Percentiles rank a stretch among this genome's conserved stretches.
These are phyloP conservation scores for Patella depressa DNA, from an alignment of 2,888 invertebrate species.

Conservation along the genomic window DNA sequence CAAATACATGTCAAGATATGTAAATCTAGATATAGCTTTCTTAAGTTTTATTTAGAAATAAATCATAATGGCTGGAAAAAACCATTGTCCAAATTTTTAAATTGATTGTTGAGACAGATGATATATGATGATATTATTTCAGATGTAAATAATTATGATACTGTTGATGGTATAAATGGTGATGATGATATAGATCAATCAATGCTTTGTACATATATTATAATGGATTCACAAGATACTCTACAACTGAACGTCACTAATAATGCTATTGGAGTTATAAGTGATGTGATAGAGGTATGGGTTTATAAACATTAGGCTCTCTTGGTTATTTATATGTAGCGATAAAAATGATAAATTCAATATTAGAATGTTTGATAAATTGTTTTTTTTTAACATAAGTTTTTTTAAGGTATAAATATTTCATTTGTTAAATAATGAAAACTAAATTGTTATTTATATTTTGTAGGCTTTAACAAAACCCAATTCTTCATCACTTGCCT, in stretches of 20 bases:
- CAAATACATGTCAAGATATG: no score
- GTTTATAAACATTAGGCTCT: neutral
- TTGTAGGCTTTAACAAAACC: constrained; percentile 60
- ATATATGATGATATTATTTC: constrained; percentile 9
- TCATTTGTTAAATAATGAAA: no score
- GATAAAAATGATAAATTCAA: no score
- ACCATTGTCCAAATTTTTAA: no score
- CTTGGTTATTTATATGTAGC: neutral
- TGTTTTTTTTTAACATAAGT: no score
- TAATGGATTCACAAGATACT: constrained; percentile 79
- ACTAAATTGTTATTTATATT: neutral
- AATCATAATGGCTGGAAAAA: no score
- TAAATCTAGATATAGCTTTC: no score
- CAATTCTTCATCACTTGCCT: constrained; percentile 47
- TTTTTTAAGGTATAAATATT: no score
- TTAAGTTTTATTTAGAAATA: no score
- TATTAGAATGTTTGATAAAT: no score
- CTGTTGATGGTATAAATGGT: constrained; percentile 40
- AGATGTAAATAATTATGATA: constrained; percentile 44
- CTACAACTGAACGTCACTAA: constrained; percentile 81
- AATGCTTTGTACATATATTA: constrained; percentile 77
- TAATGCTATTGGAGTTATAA: constrained; percentile 76
- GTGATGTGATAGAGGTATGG: constrained; percentile 70
- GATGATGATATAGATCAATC: constrained; percentile 40
- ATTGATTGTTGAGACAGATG: no score